Evolutionary conservation across 2,888 invertebrate genomes (phyloP), one percentile per base, ranked within the genome.

Genomic region (Allygus modestus): DNA sequence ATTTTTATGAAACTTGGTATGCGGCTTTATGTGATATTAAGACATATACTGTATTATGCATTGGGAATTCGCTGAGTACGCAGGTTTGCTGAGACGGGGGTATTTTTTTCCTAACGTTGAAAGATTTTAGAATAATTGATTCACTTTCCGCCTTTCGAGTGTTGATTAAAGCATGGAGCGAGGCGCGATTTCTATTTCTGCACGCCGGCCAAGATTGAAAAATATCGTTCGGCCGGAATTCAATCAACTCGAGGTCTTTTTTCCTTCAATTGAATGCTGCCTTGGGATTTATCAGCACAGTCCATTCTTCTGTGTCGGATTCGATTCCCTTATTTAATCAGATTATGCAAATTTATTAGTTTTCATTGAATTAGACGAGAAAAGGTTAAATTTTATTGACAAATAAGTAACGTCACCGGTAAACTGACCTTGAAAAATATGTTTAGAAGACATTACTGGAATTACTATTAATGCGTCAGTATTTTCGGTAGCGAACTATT

Each of bases 191-290:
- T 28, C 51, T 46, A 17, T 23, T 73, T 20, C 71, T 20, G 20
- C 71, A 17, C 26, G 43, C 37, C 77, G 26, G 77, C 37, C 73
- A 33, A 31, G 43, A 77, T 51, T 43, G 77, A 1, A 28, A 77
- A 73, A 77, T 46, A 77, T 77, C 77, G n/a, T 46, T 46, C 43
- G 51, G 46, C 33, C 41, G 15, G 77, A 77, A 77, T 77, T 77
- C 77, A 77, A 77, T 77, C 77, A 77, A 51, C 77, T 77, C 41
- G 4, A 20, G 23, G 26, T 41, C 77, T 77, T 46, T 77, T 77
- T 77, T 77, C 77, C 51, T 28, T 77, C 43, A 5, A 77, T 77
- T 43, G 51, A 26, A 28, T 26, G 41, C 17, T 51, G 77, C 77
- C n/a, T 9, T 46, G 77, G 77, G 77, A 77, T 77, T 77, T 77